Base-by-base conservation (phyloP, 2,797 vertebrate genomes). In the Pantherophis alleghaniensis region DNA sequence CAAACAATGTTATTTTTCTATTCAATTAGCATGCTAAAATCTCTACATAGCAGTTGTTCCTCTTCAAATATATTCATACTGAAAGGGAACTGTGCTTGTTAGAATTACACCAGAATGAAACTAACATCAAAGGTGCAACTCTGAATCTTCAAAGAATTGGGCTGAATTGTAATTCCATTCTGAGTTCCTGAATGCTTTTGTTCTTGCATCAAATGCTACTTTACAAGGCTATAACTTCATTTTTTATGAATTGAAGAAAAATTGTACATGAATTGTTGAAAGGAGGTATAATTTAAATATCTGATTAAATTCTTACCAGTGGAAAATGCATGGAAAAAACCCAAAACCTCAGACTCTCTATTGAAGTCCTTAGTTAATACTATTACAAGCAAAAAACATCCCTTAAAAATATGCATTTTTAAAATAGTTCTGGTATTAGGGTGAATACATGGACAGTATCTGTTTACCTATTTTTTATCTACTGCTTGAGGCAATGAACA, bases 361-460 rank as follows among this genome's bases (percentile, higher is more conserved):
- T 93, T 47, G 69, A 63, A 56, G n/a, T 56, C 94, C 92, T 94
- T 56, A 92, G 51, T 87, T 94, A 79, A 93, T 79, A 90, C 53
- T 94, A 93, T 56, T 89, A 69, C 53, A 92, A 92, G 88, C 88
- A 95, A 94, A 94, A 59, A 94, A 56, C 93, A 87, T 90, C 57
- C 90, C 63, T 51, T 60, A 57, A 94, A 56, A 55, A 86, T 32
- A 14, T 74, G 90, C 13, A 92, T 92, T 83, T 88, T 59, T 91
- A 61, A 94, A 94, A 95, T 56, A 42, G 10, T 69, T 87, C 24
- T n/a, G 32, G 53, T 66, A 92, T 26, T 88, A 53, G 10, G 22
- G 56, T 57, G 37, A 57, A 53, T 7, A 88, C 24, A 42, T 24
- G 55, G 47, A 9, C 42, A 92, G 92, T 61, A 83, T 10, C 57